Conservation (phyloP, 2,113 vertebrate species). For the Lasiurus borealis region DNA sequence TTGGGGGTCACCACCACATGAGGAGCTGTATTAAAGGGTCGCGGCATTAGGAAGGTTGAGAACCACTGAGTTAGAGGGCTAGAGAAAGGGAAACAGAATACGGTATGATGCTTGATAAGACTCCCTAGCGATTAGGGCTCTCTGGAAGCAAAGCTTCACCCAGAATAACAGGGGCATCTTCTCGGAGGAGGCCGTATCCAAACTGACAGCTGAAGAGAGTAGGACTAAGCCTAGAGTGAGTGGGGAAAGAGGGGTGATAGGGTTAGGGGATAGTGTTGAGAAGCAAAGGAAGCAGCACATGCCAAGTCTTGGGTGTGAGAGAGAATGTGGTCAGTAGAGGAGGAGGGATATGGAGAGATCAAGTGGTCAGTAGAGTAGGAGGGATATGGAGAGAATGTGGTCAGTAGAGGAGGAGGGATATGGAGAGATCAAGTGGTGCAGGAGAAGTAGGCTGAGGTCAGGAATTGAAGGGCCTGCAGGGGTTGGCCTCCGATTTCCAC, state of each 20-base stretch:
- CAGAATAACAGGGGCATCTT: neutral
- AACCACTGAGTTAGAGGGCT: no score
- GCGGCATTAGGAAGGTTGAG: no score
- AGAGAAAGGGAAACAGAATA: neutral
- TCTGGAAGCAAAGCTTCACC: neutral
- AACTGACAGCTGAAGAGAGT: neutral
- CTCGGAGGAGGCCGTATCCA: neutral
- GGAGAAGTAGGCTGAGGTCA: neutral
- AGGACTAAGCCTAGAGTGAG: neutral
- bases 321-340: neutral
- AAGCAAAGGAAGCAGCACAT: neutral
- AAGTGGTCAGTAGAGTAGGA: neutral
- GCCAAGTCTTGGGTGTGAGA: neutral
- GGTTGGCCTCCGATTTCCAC: neutral
- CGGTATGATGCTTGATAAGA: neutral
- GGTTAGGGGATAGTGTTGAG: neutral
- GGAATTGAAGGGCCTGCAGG: neutral
- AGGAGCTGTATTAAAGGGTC: no score
- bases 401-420: neutral
- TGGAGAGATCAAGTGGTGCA: neutral
- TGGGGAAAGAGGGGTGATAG: neutral
- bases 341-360: neutral
- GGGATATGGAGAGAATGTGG: neutral
- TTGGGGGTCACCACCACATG: no score
- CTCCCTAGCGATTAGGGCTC: neutral